Conservation (phyloP, 2,797 vertebrate genomes). For the Parambassis ranga region DNA sequence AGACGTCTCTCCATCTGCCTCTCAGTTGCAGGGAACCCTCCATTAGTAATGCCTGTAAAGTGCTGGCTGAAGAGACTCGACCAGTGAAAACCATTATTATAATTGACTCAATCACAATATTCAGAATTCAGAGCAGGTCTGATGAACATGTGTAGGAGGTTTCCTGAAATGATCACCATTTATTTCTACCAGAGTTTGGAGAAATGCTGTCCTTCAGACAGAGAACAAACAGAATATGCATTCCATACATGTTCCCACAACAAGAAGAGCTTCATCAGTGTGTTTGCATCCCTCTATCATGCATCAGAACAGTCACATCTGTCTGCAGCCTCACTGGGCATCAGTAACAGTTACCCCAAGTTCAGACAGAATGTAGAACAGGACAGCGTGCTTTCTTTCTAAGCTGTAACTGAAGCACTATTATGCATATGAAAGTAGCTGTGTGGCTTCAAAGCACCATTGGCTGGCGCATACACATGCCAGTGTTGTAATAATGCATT, state of each 20-base stretch:
- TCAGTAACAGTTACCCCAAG: background rate
- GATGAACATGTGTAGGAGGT: background rate
- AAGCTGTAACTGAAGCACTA: no score
- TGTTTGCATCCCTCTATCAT: background rate
- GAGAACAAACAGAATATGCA: background rate
- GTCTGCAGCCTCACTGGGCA: background rate
- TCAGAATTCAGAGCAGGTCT: conserved; percentile 5
- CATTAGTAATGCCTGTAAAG: conserved; percentile 10
- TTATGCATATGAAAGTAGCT: no score
- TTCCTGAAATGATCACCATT: background rate
- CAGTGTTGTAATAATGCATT: no score
- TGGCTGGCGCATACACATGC: no score
- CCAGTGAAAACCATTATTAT: background rate
- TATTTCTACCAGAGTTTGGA: background rate
- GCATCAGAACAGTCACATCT: no score
- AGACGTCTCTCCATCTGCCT: background rate
- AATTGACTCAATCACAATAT: conserved; percentile 11
- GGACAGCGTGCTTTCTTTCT: no score
- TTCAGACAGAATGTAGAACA: no score
- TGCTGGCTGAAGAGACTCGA: background rate
- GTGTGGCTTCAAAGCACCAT: no score
- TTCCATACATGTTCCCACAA: background rate
- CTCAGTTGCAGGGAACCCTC: background rate
- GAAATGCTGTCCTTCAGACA: background rate
- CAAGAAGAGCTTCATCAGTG: no score